Evolutionary conservation across 2,113 vertebrate genomes (phyloP).

Genomic region (Haplochromis vanheusdeni): DNA sequence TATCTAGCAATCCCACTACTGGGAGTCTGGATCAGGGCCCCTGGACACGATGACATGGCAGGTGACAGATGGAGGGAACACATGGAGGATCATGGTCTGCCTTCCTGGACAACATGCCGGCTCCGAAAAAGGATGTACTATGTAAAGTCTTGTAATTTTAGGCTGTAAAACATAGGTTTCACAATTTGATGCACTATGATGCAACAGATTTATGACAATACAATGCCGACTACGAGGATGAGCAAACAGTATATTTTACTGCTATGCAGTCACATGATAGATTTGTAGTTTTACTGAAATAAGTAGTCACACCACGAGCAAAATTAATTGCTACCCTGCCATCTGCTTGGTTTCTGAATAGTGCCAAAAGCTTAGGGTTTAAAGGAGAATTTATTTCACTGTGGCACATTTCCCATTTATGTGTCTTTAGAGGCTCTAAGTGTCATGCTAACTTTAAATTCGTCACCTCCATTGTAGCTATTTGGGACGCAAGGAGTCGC

Average conservation of each 20-base stretch:
- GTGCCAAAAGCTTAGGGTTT: neutral
- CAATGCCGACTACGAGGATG: neutral
- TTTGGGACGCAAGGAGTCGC: neutral
- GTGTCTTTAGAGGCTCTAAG: neutral
- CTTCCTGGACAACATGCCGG: neutral
- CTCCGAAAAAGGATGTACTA: neutral
- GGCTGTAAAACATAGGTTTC: neutral
- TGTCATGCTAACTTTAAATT: neutral
- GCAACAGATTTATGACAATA: neutral
- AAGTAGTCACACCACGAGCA: neutral
- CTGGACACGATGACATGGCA: conserved; percentile 12
- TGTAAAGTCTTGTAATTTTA: neutral
- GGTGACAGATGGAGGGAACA: conserved; percentile 47
- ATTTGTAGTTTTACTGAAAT: neutral
- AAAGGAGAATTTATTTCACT: neutral
- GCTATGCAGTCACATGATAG: neutral
- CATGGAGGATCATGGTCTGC: neutral
- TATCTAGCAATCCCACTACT: conserved; percentile 10
- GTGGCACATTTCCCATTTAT: neutral
- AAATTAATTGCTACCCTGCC: neutral
- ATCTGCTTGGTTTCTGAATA: neutral
- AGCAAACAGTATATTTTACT: neutral
- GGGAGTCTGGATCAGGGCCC: conserved; percentile 12
- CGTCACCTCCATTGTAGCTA: neutral
- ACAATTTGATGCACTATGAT: neutral